Evolutionary conservation across 2,797 vertebrate genomes (phyloP).

Genomic region (Cichlasoma orientale): DNA sequence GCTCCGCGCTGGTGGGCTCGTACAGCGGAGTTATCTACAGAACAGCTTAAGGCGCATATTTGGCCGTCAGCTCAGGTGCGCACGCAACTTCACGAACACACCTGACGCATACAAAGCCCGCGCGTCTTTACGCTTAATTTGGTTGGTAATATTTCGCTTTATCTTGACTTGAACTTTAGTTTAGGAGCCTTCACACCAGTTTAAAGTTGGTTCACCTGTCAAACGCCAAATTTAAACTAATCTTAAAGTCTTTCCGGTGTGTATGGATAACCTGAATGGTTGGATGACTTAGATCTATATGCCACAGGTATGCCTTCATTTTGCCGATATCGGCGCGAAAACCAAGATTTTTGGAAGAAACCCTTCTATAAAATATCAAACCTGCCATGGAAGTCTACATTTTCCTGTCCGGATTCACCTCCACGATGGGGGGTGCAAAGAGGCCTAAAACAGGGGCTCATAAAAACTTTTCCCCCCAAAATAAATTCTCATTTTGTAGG

Average conservation of each 20-base stretch:
- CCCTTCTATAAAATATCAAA: conserved; percentile 19
- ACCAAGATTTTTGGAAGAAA: neutral
- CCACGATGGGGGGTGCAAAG: neutral
- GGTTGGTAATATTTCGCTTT: neutral
- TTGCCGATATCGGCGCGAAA: conserved; percentile 3
- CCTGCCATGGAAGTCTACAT: neutral
- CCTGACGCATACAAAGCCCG: neutral
- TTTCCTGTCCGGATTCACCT: conserved; percentile 17
- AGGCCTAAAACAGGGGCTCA: neutral
- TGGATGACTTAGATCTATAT: neutral
- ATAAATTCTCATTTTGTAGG: conserved; percentile 33
- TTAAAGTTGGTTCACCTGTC: neutral
- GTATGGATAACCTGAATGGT: neutral
- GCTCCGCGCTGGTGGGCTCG: neutral
- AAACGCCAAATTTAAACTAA: neutral
- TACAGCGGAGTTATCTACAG: neutral
- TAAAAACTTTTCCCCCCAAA: conserved; percentile 48
- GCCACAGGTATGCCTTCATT: neutral
- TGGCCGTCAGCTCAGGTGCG: neutral
- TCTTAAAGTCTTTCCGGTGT: neutral
- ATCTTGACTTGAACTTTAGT: neutral
- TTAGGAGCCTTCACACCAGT: neutral
- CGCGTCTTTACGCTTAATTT: neutral
- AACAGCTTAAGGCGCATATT: neutral
- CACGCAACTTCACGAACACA: neutral